These are phyloP conservation scores for Chloroceryle inda DNA, from an alignment of 2,797 vertebrate species.

Conservation along the genomic window DNA sequence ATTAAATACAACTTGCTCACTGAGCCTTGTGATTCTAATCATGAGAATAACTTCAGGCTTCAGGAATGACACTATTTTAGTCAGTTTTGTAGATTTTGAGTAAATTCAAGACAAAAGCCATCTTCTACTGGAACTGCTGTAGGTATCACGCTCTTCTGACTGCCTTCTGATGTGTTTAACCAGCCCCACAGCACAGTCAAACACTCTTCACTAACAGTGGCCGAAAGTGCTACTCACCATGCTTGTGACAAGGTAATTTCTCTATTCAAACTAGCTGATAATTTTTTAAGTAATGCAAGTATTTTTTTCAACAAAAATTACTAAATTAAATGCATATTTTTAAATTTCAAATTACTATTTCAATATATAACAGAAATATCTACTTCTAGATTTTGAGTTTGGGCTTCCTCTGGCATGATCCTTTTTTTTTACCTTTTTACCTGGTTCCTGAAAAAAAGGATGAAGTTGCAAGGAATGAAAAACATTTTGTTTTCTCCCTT, in stretches of 20 bases:
- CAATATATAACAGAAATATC: neutral
- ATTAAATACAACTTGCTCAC: neutral
- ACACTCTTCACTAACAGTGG: neutral
- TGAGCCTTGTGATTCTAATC: neutral
- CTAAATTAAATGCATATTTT: neutral
- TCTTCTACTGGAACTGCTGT: neutral
- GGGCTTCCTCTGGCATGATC: neutral
- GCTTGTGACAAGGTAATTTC: neutral
- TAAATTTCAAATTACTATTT: neutral
- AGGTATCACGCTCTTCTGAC: neutral
- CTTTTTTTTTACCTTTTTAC: neutral
- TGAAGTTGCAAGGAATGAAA: neutral
- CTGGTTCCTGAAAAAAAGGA: neutral
- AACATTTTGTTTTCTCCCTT: neutral
- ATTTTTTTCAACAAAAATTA: neutral
- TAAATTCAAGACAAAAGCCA: neutral
- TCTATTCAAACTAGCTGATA: neutral
- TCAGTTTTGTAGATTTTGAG: neutral
- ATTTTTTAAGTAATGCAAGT: neutral
- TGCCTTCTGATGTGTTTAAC: neutral
- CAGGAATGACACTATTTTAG: neutral
- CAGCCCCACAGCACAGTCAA: neutral
- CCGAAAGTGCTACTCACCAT: neutral
- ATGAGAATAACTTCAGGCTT: neutral
- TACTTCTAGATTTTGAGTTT: neutral